A percentile compares a stretch with the other conserved stretches of the same genome.
Conservation (phyloP, 2,113 vertebrate genomes). For the Rhinoderma darwinii region DNA sequence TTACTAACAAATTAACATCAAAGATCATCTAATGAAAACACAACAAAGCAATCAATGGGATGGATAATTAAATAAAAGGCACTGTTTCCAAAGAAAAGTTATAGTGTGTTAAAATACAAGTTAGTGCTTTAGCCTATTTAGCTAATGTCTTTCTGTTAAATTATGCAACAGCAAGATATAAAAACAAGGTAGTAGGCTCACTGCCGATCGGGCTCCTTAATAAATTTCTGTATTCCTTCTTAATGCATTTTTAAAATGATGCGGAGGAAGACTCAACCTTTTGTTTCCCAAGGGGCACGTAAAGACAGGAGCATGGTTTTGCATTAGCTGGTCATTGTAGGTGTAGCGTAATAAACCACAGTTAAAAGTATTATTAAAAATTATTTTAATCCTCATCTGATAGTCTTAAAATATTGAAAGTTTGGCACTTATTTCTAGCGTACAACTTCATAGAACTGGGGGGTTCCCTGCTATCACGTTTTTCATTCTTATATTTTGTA, state of each 20-base stretch:
- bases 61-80: conserved; percentile 36
- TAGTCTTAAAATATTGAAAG: too few species aligned
- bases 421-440: too few species aligned
- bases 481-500: too few species aligned
- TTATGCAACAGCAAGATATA: conserved; percentile 52
- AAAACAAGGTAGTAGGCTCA: conserved; percentile 36
- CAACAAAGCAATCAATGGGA: conserved; percentile 11
- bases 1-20: conserved; percentile 37
- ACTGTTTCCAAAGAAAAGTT: conserved; percentile 26
- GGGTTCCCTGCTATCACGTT: too few species aligned
- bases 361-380: too few species aligned
- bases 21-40: conserved; percentile 40
- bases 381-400: too few species aligned
- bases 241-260: conserved; percentile 53
- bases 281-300: not conserved
- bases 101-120: conserved; percentile 35
- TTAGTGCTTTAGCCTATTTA: conserved; percentile 43
- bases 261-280: conserved; percentile 16
- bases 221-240: conserved; percentile 36
- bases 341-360: not conserved
- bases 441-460: too few species aligned
- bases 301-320: not conserved
- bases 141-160: conserved; percentile 56
- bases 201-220: conserved; percentile 35
- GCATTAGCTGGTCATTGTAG: not conserved